Evolutionary conservation across 2,888 invertebrate species (phyloP).

Genomic region (Pseudolycoriella hygida): DNA sequence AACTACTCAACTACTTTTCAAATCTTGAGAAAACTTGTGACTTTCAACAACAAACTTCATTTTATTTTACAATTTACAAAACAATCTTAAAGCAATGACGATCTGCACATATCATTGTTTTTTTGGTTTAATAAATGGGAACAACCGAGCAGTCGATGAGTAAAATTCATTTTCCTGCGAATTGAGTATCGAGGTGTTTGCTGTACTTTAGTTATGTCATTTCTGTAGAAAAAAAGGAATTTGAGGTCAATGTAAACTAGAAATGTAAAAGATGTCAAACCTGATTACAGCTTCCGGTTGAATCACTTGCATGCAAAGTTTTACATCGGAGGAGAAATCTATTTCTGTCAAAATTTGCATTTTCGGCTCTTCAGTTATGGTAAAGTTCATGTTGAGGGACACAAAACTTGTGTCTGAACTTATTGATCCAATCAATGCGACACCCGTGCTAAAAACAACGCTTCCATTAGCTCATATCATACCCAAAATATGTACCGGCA

Average conservation of each 20-base stretch:
- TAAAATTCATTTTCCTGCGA: slow-evolving; percentile 36
- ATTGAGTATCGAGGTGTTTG: slow-evolving; percentile 45
- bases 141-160: slow-evolving; percentile 39
- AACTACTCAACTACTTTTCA: too few relatives aligned
- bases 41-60: too few relatives aligned
- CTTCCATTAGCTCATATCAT: too few relatives aligned
- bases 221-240: slow-evolving; percentile 28
- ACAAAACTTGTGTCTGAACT: slow-evolving; percentile 46
- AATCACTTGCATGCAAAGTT: slow-evolving; percentile 56
- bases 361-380: slow-evolving; percentile 44
- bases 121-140: slow-evolving; percentile 60
- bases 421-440: slow-evolving; percentile 43
- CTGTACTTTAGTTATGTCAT: slow-evolving; percentile 45
- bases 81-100: too few relatives aligned
- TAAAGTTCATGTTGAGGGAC: slow-evolving; percentile 44
- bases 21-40: too few relatives aligned
- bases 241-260: too few relatives aligned
- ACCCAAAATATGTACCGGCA: too few relatives aligned
- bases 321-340: slow-evolving; percentile 56
- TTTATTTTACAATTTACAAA: too few relatives aligned
- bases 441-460: slow-evolving; percentile 41
- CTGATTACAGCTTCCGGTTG: slow-evolving; percentile 45
- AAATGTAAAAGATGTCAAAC: slow-evolving; percentile 26
- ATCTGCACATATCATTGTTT: slow-evolving; percentile 59
- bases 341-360: slow-evolving; percentile 54